Evolutionary conservation across 2,888 invertebrate genomes (phyloP), one percentile per base, ranked within the genome.

Genomic region (Acleris laterana): DNA sequence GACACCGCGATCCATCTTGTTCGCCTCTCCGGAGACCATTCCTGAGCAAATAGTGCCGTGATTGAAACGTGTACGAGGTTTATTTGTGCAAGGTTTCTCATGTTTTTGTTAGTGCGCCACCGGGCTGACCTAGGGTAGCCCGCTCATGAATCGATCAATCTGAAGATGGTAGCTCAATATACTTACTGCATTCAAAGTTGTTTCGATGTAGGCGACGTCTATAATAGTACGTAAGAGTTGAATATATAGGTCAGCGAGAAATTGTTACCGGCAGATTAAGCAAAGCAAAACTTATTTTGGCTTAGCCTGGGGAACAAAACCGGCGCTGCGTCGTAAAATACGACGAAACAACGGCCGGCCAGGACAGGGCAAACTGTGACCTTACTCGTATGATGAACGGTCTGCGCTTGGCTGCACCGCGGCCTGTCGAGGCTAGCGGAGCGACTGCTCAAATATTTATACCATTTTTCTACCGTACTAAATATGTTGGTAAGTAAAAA

Each of bases 1-100:
- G 93, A 92, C 92, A 89, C 90, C 85, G 82, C 93, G 87, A 93
- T 93, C 92, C 90, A 86, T 92, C 92, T 93, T 90, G 90, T 91
- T 90, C 89, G 89, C 72, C 88, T 89, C 92, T 88, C 90, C 77
- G 74, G 89, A 90, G 91, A 89, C 90, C 85, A 77, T 81, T 83
- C 80, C 84, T 80, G 85, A 86, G 88, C 87, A 89, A 90, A 91
- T 89, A 89, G 86, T 82, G 79, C 83, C 79, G 87, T 89, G 90
- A 91, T 91, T 87, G 90, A 88, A 88, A 84, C 79, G 78, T 81
- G 81, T 85, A 81, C 75, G 74, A 71, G 82, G 80, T 84, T 84
- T 84, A 84, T 88, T 88, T 83, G 82, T 83, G 78, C 77, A 77
- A 79, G 80, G 75, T 80, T 81, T 78, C 80, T 76, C 79, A 79